Base-by-base conservation (phyloP, 2,888 invertebrate species). In the Watsonalla binaria region DNA sequence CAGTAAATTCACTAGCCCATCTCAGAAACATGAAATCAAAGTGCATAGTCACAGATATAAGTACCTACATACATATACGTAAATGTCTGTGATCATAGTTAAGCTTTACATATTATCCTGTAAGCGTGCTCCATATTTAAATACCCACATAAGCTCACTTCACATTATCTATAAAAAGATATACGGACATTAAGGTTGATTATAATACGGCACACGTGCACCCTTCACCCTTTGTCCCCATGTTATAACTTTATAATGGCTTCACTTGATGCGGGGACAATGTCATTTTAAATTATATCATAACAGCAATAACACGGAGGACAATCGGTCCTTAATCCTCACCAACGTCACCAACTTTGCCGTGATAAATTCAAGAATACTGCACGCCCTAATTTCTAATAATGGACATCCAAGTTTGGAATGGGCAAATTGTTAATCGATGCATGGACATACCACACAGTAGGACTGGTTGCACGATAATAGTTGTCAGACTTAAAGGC, bases 221-320 rank as follows among this genome's bases (percentile, higher is more conserved):
- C 82, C 81, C 82, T 84, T 80, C 81, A 84, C 84, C 85, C 85
- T 83, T 82, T 78, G 67, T 76, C 78, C 80, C 80, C 74, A 74
- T 66, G 65, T 74, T 76, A 80, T 78, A 80, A 80, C 70, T 80
- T 77, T 78, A 78, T 78, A 79, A 75, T 67, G 67, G 76, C 73
- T 57, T 59, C 61, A 53, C 62, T 63, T 57, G 57, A 60, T 54
- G 56, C 58, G 64, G 62, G 76, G 71, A 87, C 86, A 86, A 85
- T 86, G 78, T 74, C 77, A 80, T 80, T 88, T 89, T 82, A 87
- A 88, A 87, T 86, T 82, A 81, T 85, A 78, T 78, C 80, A 80
- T 78, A 78, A 73, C 74, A 74, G 75, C 72, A 75, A 70, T 68
- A 66, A 65, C 63, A 64, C 46, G 56, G 55, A 52, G 14, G 53